phyloP scores from a whole-genome alignment of 2,113 vertebrate genomes.

The Chloropsis cyanopogon region DNA sequence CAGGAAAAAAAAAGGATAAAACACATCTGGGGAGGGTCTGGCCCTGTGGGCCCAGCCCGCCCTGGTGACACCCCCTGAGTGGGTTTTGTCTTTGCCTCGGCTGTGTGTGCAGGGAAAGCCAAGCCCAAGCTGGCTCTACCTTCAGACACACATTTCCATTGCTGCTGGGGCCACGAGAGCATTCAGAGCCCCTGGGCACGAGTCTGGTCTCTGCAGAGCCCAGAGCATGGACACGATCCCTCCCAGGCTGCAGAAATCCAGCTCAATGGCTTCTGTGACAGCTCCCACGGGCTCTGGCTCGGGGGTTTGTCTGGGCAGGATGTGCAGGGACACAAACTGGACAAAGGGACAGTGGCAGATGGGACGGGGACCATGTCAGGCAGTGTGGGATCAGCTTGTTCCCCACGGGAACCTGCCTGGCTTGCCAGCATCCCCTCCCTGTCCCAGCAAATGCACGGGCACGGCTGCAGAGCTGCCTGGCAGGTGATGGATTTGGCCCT shows the following conservation, averaged over 20 bases:
- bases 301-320: fast-evolving
- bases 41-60: neutral
- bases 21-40: neutral
- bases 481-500: neutral
- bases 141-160: neutral
- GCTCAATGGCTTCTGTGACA: fast-evolving
- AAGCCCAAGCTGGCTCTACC: fast-evolving
- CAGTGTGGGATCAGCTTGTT: neutral
- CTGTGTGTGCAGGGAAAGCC: neutral
- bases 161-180: neutral
- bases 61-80: neutral
- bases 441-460: neutral
- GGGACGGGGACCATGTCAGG: fast-evolving
- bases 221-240: neutral
- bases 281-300: fast-evolving
- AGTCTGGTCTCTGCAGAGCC: neutral
- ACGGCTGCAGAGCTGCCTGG: neutral
- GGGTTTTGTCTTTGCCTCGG: neutral
- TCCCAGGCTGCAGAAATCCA: neutral
- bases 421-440: neutral
- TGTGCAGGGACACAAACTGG: neutral
- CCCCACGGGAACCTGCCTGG: neutral
- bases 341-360: neutral
- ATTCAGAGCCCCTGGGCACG: fast-evolving
- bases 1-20: neutral